Conservation (phyloP, 1,140 invertebrate genomes). For the Penaeus indicus region DNA sequence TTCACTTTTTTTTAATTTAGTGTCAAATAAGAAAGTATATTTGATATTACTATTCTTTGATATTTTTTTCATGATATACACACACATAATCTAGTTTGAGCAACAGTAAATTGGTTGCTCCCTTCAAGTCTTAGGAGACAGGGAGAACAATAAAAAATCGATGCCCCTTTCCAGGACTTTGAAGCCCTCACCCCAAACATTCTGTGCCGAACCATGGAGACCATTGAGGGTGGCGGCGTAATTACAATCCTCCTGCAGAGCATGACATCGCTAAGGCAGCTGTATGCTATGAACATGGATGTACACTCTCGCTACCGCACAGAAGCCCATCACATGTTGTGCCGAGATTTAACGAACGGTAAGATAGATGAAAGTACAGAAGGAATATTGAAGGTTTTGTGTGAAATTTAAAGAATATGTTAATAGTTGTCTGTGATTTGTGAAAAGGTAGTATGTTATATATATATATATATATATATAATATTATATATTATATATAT, state of each 20-base stretch:
- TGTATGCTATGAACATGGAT: constrained; percentile 99
- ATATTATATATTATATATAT: too few relatives aligned
- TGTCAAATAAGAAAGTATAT: too few relatives aligned
- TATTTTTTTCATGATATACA: not conserved
- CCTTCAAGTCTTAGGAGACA: not conserved
- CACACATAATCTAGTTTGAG: too few relatives aligned
- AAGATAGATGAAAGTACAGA: constrained; percentile 16
- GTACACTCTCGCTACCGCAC: constrained; percentile 96
- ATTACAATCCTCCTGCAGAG: constrained; percentile 88
- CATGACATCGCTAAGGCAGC: constrained; percentile 90
- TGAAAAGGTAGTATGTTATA: too few relatives aligned
- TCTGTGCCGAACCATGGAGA: constrained; percentile 96
- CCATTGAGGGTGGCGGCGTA: constrained; percentile 97
- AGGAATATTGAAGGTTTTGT: too few relatives aligned
- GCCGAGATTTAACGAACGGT: constrained; percentile 95
- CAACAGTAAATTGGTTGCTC: not conserved
- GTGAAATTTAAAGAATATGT: too few relatives aligned
- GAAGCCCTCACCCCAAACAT: constrained; percentile 99
- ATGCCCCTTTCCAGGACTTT: constrained; percentile 84
- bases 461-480: too few relatives aligned
- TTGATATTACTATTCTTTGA: not conserved
- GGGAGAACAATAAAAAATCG: constrained; percentile 40
- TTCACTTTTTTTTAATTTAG: not conserved
- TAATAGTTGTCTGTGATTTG: not conserved
- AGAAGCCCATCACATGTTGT: constrained; percentile 94